These are phyloP conservation scores for Alligator mississippiensis DNA, from an alignment of 2,113 vertebrate species.

Conservation along the genomic window DNA sequence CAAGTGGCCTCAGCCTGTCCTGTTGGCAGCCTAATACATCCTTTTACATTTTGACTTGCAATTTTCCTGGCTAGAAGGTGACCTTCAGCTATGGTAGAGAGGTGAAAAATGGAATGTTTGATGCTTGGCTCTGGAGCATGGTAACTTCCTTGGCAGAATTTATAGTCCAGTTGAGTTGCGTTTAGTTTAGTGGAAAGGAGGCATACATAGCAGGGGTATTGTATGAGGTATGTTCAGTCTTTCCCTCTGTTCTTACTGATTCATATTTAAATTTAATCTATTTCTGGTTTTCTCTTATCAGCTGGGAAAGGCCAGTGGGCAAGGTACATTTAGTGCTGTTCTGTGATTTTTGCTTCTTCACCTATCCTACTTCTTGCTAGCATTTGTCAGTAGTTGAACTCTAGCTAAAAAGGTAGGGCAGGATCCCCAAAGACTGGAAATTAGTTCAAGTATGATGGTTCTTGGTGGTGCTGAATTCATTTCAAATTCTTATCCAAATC, in stretches of 20 bases:
- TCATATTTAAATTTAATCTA: not conserved
- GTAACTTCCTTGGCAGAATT: not conserved
- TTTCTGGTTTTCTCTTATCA: not conserved
- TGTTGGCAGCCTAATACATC: not conserved
- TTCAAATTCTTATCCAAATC: not conserved
- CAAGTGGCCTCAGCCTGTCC: not conserved
- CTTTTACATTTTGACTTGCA: not conserved
- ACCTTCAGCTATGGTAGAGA: not conserved
- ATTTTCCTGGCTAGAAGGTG: not conserved
- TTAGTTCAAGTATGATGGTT: not conserved
- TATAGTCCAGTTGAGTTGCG: not conserved
- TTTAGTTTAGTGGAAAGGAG: not conserved
- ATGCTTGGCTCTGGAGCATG: not conserved
- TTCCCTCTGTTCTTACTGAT: not conserved
- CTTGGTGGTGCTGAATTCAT: not conserved
- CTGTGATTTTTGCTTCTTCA: not conserved
- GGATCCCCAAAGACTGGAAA: not conserved
- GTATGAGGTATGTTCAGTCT: not conserved
- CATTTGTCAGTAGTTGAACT: not conserved
- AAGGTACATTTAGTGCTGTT: no score
- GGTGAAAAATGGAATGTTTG: fast-evolving
- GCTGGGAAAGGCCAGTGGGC: not conserved
- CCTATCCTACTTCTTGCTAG: not conserved
- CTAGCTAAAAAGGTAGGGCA: not conserved
- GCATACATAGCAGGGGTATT: not conserved